phyloP scores from a whole-genome alignment of 2,797 vertebrate species.

The Syngnathus rostellatus region DNA sequence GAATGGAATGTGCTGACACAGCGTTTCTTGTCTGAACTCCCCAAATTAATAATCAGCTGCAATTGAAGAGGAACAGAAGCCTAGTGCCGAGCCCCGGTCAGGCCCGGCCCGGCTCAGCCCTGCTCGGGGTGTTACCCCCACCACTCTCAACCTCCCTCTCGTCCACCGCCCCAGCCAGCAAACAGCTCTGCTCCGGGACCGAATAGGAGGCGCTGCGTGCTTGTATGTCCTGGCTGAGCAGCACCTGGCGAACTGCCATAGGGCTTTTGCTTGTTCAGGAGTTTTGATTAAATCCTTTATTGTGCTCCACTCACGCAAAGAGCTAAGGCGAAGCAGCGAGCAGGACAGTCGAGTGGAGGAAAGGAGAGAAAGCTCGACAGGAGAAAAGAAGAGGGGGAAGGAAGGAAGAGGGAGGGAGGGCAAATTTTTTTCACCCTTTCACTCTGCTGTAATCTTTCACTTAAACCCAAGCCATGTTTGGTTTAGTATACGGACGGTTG shows the following conservation, averaged over 20 bases:
- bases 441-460: conserved; percentile 42
- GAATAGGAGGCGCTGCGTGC: conserved; percentile 49
- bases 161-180: conserved; percentile 8
- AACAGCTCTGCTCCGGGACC: conserved; percentile 29
- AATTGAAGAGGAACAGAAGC: conserved; percentile 65
- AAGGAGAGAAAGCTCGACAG: conserved; percentile 41
- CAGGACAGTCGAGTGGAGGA: conserved; percentile 36
- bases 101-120: conserved; percentile 35
- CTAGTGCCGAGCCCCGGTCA: conserved; percentile 58
- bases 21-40: conserved; percentile 69
- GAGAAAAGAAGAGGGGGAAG: conserved; percentile 29
- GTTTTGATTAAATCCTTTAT: conserved; percentile 74
- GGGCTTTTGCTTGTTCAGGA: conserved; percentile 74
- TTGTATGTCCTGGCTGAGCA: conserved; percentile 34
- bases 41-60: conserved; percentile 72
- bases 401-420: conserved; percentile 17
- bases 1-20: conserved; percentile 68
- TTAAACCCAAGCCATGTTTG: conserved; percentile 48
- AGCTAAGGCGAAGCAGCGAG: conserved; percentile 60
- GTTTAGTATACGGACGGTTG: conserved; percentile 47
- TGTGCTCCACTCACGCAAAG: conserved; percentile 72
- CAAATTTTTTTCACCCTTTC: conserved; percentile 36
- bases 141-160: conserved; percentile 1
- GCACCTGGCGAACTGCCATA: conserved; percentile 57
- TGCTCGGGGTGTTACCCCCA: conserved; percentile 26